Conservation (phyloP, 2,888 invertebrate species). For the Megamerina dolium region DNA sequence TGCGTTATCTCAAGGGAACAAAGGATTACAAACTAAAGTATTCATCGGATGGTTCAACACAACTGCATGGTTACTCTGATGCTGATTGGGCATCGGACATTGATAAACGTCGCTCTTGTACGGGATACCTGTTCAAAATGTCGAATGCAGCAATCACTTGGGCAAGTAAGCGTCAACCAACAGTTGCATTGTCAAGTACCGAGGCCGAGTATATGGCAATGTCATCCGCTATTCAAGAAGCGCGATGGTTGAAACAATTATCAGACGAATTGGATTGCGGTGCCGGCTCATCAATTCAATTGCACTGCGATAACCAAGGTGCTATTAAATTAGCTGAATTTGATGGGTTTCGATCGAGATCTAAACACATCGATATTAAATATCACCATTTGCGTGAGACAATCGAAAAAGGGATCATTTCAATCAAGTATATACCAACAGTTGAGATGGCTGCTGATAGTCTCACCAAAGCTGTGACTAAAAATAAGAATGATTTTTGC, state of each 20-base stretch:
- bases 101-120: conserved; percentile 6
- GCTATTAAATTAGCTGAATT: conserved; percentile 3
- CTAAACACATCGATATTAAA: conserved; percentile 4
- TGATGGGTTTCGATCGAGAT: conserved; percentile 3
- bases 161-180: conserved; percentile 13
- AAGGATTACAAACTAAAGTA: conserved; percentile 6
- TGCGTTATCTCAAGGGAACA: too few relatives aligned
- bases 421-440: conserved; percentile 1
- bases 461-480: conserved; percentile 3
- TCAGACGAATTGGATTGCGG: conserved; percentile 2
- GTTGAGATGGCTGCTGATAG: conserved; percentile 3
- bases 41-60: conserved; percentile 2
- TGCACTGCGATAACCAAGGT: conserved; percentile 2
- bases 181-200: conserved; percentile 16
- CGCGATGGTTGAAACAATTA: conserved; percentile 17
- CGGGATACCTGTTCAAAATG: not conserved
- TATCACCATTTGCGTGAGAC: conserved; percentile 4
- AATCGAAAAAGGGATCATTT: conserved; percentile 1
- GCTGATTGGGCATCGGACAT: conserved; percentile 11
- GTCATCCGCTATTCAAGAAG: conserved; percentile 16
- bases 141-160: conserved; percentile 15
- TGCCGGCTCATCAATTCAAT: conserved; percentile 2
- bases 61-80: conserved; percentile 9
- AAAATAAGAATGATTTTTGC: conserved; percentile 1
- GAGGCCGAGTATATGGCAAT: conserved; percentile 20